These are phyloP conservation scores for Hylia prasina DNA, from an alignment of 2,113 vertebrate genomes.

Conservation along the genomic window DNA sequence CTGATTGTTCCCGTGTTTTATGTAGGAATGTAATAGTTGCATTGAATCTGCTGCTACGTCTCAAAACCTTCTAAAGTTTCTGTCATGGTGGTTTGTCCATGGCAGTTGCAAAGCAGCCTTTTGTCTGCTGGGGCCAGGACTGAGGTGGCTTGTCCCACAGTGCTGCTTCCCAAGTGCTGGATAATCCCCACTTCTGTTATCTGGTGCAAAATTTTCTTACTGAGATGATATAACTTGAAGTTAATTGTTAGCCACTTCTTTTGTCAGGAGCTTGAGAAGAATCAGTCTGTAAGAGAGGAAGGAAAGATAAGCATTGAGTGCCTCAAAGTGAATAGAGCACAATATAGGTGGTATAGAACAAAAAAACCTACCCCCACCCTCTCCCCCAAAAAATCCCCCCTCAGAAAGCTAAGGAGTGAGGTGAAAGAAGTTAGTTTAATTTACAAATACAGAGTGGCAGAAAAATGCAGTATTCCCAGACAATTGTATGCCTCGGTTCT, in stretches of 20 bases:
- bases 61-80: not conserved
- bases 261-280: not conserved
- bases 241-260: not conserved
- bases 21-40: not conserved
- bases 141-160: rapidly evolving
- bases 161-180: not conserved
- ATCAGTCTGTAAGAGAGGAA: not conserved
- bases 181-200: not conserved
- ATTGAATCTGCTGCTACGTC: not conserved
- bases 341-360: not conserved
- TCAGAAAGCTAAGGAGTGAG: not conserved
- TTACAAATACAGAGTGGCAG: not conserved
- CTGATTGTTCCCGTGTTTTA: not conserved
- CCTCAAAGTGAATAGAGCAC: not conserved
- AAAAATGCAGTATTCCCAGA: not conserved
- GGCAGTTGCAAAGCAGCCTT: not conserved
- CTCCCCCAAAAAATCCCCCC: rapidly evolving
- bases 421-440: not conserved
- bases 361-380: not conserved
- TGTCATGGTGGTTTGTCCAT: not conserved
- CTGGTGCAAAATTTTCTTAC: not conserved
- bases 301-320: not conserved
- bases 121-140: not conserved
- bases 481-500: not conserved
- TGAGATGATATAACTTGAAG: not conserved